These are phyloP conservation scores for Aphis craccivora DNA, from an alignment of 1,140 invertebrate species.

Conservation along the genomic window DNA sequence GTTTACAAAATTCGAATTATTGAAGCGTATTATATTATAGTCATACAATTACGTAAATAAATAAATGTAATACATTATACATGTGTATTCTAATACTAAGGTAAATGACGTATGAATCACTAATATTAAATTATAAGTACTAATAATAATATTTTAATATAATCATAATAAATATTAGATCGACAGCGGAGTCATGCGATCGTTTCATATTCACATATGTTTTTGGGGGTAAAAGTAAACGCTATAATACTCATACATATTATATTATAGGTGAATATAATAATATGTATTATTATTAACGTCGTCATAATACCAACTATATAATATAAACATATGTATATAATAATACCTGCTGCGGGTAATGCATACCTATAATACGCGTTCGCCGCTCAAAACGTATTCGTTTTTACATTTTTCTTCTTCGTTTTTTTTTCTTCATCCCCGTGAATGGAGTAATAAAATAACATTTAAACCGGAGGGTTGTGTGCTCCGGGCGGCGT, in stretches of 20 bases:
- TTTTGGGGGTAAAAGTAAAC: background rate
- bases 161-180: constrained; percentile 9
- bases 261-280: background rate
- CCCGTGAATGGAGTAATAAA: constrained; percentile 7
- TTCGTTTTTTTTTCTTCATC: background rate
- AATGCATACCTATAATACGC: background rate
- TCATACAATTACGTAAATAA: too few species aligned
- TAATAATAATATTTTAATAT: background rate
- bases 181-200: background rate
- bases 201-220: constrained; percentile 1
- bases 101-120: background rate
- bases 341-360: background rate
- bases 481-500: background rate
- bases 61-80: background rate
- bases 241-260: background rate
- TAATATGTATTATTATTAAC: constrained; percentile 17
- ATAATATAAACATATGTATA: background rate
- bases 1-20: background rate
- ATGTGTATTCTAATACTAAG: background rate
- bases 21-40: background rate
- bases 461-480: constrained; percentile 25
- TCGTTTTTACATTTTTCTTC: background rate
- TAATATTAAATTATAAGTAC: background rate
- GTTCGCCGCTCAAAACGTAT: background rate
- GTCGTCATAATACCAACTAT: background rate